Evolutionary conservation across 1,140 invertebrate species (phyloP).

Genomic region (Aphelinus atriplicis): DNA sequence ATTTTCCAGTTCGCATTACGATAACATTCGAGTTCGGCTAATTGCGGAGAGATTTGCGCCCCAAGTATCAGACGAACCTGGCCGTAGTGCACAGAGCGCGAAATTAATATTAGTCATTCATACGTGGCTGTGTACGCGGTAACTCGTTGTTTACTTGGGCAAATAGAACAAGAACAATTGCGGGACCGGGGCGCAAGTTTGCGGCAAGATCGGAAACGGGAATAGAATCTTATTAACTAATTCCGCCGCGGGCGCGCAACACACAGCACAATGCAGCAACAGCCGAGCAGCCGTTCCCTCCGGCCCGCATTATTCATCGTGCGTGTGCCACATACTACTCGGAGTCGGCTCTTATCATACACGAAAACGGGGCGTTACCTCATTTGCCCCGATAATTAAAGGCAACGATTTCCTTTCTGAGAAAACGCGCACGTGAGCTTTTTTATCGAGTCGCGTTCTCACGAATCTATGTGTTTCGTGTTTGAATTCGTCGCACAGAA

Average conservation of each 20-base stretch:
- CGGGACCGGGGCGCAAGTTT: slow-evolving; percentile 12
- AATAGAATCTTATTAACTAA: slow-evolving; percentile 37
- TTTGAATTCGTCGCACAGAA: too few species aligned
- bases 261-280: neutral
- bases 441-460: too few species aligned
- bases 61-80: neutral
- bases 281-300: neutral
- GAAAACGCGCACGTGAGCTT: too few species aligned
- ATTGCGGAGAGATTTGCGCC: too few species aligned
- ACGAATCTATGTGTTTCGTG: too few species aligned
- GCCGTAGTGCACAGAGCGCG: neutral
- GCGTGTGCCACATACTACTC: neutral
- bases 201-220: slow-evolving; percentile 24
- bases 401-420: slow-evolving; percentile 5
- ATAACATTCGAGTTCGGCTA: too few species aligned
- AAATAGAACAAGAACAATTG: slow-evolving; percentile 23
- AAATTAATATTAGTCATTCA: slow-evolving; percentile 26
- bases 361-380: neutral
- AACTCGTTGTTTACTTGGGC: slow-evolving; percentile 8
- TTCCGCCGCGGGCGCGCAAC: neutral
- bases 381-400: slow-evolving; percentile 9
- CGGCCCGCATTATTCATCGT: slow-evolving; percentile 23
- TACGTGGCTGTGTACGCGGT: neutral
- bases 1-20: too few species aligned
- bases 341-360: slow-evolving; percentile 11